phyloP scores from a whole-genome alignment of 2,797 vertebrate genomes.

The Sus cebifrons region DNA sequence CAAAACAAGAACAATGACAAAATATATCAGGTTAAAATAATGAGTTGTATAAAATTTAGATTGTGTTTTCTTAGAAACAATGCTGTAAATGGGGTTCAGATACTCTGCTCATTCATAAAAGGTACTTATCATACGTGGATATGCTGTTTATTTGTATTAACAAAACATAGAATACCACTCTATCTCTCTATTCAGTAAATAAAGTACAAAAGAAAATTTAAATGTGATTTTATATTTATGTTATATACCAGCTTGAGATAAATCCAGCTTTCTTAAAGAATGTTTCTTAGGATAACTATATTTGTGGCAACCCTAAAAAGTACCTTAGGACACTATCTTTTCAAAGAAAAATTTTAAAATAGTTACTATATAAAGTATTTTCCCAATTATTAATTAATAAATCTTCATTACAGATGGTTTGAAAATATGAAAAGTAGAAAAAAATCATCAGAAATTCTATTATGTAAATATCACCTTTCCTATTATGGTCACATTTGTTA shows the following conservation, averaged over 20 bases:
- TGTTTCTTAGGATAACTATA: not conserved
- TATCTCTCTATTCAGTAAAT: constrained; percentile 17
- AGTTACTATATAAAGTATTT: not conserved
- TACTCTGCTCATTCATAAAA: not conserved
- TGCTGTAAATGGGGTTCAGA: constrained; percentile 17
- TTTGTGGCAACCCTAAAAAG: constrained; percentile 33
- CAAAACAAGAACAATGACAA: too few relatives aligned
- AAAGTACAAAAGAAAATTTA: constrained; percentile 57
- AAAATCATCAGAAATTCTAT: not conserved
- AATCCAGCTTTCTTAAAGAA: not conserved
- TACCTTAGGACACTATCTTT: not conserved
- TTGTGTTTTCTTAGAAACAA: constrained; percentile 35
- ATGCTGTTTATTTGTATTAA: not conserved
- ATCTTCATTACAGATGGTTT: not conserved
- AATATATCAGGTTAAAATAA: not conserved
- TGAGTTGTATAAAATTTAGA: constrained; percentile 12
- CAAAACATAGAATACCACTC: not conserved
- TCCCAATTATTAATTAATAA: not conserved
- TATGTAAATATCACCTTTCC: not conserved
- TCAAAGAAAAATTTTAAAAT: constrained; percentile 34
- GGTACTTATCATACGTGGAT: not conserved
- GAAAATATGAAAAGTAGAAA: constrained; percentile 32
- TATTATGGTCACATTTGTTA: not conserved
- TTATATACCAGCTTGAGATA: not conserved
- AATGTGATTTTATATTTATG: constrained; percentile 57